Evolutionary conservation across 2,113 vertebrate genomes (phyloP), one percentile per base, ranked within the genome.

Genomic region (Lasiurus cinereus): DNA sequence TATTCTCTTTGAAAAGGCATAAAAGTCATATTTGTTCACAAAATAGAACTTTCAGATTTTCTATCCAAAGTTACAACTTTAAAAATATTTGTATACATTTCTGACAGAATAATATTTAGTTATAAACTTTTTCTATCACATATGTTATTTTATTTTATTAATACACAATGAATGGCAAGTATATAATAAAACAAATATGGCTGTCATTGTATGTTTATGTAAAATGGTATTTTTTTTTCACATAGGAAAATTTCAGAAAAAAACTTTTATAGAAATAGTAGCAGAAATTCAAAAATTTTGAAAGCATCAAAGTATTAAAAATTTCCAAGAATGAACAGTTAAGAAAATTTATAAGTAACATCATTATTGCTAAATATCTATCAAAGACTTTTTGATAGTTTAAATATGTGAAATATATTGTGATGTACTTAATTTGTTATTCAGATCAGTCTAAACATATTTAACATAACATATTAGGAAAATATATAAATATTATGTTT

Each of bases 231-330:
- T 24, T 48, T 56, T 56, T 91, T 93, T 92, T 89, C 9, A 76
- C 50, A 67, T 19, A 50, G 0, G 13, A 27, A 77, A 48, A 0
- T 92, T 93, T 83, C 16, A 74, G 56, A 66, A 95, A 92, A 84
- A 4, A 8, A 52, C 8, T 73, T 31, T 92, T 27, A 36, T n/a
- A 64, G 8, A 36, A 73, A 21, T 88, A 73, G 21, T 10, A 54
- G 5, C 29, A 67, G 33, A 94, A 96, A 73, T 77, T 11, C 24
- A 91, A 59, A 88, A 43, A 15, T 22, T 46, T 73, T 93, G n/a
- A 88, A 39, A 22, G 0, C 21, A 90, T 39, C 33, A 86, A 85
- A 48, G 21, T 43, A 48, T 5, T 67, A 66, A 76, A 56, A 50
- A 66, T 88, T 84, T 33, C 22, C 12, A 84, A 52, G 22, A 64